These are phyloP conservation scores for Laothoe populi DNA, from an alignment of 2,888 invertebrate species.

Conservation along the genomic window DNA sequence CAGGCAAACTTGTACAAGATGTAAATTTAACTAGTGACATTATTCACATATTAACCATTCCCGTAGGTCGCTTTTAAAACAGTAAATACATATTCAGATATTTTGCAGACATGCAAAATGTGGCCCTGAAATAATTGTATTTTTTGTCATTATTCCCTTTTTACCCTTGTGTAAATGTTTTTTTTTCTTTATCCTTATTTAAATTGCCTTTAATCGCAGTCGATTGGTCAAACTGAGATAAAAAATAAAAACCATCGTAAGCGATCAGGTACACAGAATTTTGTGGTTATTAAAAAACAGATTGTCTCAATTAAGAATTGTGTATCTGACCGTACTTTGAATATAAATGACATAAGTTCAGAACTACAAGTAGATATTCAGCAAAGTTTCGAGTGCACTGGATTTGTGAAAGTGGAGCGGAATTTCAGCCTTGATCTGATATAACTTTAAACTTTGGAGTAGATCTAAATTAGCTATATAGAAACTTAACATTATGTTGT, in stretches of 20 bases:
- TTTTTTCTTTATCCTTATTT: too few relatives aligned
- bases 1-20: slow-evolving; percentile 3
- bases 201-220: too few relatives aligned
- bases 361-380: slow-evolving; percentile 13
- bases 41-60: neutral
- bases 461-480: slow-evolving; percentile 3
- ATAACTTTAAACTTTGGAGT: neutral
- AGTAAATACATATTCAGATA: too few relatives aligned
- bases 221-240: too few relatives aligned
- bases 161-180: too few relatives aligned
- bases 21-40: neutral
- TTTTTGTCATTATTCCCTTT: too few relatives aligned
- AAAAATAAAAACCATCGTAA: too few relatives aligned
- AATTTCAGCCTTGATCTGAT: slow-evolving; percentile 11
- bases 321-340: neutral
- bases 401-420: slow-evolving; percentile 7
- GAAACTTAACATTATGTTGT: too few relatives aligned
- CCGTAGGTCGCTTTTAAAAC: neutral
- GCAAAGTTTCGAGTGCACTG: slow-evolving; percentile 8
- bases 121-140: too few relatives aligned
- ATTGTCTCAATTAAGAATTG: neutral
- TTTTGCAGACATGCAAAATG: too few relatives aligned
- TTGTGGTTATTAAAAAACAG: neutral
- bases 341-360: neutral
- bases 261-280: too few relatives aligned